These are phyloP conservation scores for Ptilodon capucinus DNA, from an alignment of 2,888 invertebrate genomes.

Conservation along the genomic window DNA sequence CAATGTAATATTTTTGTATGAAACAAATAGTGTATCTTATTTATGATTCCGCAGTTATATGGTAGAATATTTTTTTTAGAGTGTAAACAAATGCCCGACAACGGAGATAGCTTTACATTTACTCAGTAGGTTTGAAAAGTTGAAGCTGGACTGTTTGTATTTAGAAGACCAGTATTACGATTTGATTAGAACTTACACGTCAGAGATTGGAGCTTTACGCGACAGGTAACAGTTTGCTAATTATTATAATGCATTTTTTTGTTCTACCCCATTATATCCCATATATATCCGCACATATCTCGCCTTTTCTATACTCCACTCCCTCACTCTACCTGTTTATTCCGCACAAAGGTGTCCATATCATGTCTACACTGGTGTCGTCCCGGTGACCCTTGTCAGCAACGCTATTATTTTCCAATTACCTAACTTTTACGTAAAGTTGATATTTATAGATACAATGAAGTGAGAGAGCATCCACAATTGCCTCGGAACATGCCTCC, in stretches of 20 bases:
- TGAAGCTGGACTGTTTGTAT: slow-evolving; percentile 87
- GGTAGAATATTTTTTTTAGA: slow-evolving; percentile 44
- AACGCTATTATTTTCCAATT: too few relatives aligned
- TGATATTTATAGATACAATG: slow-evolving; percentile 84
- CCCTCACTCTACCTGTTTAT: too few relatives aligned
- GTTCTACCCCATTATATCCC: background rate
- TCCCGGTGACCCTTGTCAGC: too few relatives aligned
- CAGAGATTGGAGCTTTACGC: slow-evolving; percentile 86
- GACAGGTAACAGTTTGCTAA: slow-evolving; percentile 75
- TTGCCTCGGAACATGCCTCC: slow-evolving; percentile 90
- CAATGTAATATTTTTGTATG: slow-evolving; percentile 47
- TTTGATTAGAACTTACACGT: slow-evolving; percentile 85
- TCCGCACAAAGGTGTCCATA: too few relatives aligned
- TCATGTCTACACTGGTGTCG: too few relatives aligned
- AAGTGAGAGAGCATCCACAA: slow-evolving; percentile 88
- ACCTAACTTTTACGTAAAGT: too few relatives aligned
- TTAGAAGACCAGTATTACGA: slow-evolving; percentile 89
- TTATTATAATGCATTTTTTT: background rate
- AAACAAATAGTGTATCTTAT: too few relatives aligned
- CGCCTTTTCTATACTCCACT: background rate
- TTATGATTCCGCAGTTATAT: too few relatives aligned
- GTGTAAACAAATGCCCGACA: slow-evolving; percentile 72
- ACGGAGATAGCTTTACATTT: slow-evolving; percentile 78
- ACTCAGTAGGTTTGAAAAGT: slow-evolving; percentile 85
- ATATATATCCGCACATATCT: too few relatives aligned